Evolutionary conservation across 1,140 invertebrate species (phyloP).

Genomic region (Portunus trituberculatus): DNA sequence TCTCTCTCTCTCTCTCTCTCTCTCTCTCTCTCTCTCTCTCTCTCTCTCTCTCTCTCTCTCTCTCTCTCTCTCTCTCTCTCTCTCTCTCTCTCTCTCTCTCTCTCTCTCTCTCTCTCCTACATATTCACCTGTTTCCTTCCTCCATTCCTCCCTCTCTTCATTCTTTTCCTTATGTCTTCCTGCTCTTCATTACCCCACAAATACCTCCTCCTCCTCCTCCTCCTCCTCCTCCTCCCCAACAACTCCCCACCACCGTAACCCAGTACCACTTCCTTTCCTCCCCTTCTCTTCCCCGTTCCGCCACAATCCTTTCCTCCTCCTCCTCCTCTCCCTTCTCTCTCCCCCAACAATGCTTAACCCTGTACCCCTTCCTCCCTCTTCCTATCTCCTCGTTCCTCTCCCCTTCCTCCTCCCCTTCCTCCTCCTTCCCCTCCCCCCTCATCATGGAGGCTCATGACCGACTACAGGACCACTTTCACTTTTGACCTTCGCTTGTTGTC

Average conservation of each 20-base stretch:
- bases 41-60: slow-evolving; percentile 39
- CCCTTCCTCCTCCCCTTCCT: slow-evolving; percentile 30
- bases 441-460: slow-evolving; percentile 38
- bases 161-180: not conserved
- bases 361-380: not conserved
- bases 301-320: no score
- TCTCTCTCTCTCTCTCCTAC: not conserved
- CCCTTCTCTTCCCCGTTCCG: not conserved
- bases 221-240: no score
- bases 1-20: slow-evolving; percentile 33
- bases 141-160: not conserved
- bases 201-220: no score
- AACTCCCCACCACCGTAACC: slow-evolving; percentile 31
- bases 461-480: slow-evolving; percentile 36
- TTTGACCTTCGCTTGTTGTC: slow-evolving; percentile 24
- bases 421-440: slow-evolving; percentile 57
- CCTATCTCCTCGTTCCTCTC: not conserved
- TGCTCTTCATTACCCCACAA: no score
- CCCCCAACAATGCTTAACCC: not conserved
- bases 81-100: not conserved
- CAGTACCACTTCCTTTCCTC: slow-evolving; percentile 1
- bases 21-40: slow-evolving; percentile 32
- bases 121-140: not conserved
- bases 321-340: no score
- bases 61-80: slow-evolving; percentile 26